A percentile compares a stretch with the other conserved stretches of the same genome.
Conservation (phyloP, 2,113 vertebrate species). For the Corvus hawaiiensis region DNA sequence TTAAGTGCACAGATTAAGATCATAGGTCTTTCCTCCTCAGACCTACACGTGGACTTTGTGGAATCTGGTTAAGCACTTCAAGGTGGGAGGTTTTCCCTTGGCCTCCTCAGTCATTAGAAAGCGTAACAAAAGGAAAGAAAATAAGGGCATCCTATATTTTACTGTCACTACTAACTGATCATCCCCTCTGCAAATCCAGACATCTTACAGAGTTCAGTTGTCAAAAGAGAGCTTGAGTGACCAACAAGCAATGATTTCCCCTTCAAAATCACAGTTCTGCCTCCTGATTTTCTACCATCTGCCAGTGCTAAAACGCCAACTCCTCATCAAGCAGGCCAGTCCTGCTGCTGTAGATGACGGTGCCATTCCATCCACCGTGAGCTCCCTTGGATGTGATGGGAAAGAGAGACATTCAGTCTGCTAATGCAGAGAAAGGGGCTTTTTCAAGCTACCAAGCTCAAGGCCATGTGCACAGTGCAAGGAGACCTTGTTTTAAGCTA, state of each 20-base stretch:
- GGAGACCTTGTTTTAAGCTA: neutral
- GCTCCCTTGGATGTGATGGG: neutral
- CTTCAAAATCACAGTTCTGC: neutral
- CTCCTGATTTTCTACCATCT: neutral
- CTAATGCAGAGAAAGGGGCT: neutral
- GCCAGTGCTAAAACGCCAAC: neutral
- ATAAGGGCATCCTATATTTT: neutral
- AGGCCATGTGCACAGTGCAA: fast-evolving
- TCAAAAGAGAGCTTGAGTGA: neutral
- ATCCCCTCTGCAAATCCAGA: neutral
- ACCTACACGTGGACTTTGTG: neutral
- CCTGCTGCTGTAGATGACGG: neutral
- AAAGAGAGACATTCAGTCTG: neutral
- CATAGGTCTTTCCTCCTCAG: neutral
- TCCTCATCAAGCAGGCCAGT: neutral
- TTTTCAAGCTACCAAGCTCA: neutral
- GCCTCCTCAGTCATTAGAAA: neutral
- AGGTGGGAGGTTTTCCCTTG: neutral
- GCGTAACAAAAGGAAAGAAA: neutral
- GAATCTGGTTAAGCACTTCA: neutral
- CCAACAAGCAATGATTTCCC: neutral
- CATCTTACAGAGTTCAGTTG: neutral
- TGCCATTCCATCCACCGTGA: neutral
- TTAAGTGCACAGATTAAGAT: conserved; percentile 51
- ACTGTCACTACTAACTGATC: neutral